Evolutionary conservation across 2,888 invertebrate species (phyloP), one percentile per base, ranked within the genome.

Genomic region (Chaetogeoica ovagalla): DNA sequence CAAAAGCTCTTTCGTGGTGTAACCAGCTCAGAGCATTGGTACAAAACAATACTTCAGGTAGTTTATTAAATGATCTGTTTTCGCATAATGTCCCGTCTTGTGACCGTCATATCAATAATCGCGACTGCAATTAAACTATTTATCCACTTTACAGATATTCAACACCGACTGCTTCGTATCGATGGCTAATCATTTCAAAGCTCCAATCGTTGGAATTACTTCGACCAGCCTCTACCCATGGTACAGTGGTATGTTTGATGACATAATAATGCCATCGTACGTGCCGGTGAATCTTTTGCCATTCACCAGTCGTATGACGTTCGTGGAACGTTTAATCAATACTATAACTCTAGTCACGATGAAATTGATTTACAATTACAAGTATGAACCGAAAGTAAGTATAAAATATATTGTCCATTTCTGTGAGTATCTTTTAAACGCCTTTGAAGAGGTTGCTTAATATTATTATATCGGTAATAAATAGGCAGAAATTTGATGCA

Each of bases 151-250:
- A 23, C 23, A 77, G 77, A 52, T 84, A 11, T 83, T 85, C 81
- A 84, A 84, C 81, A 84, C 84, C 39, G 85, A 85, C 39, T 85
- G 85, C 71, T 84, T 83, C 57, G 73, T 84, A 13, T 84, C 84
- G 17, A 81, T 85, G 2, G 83, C 84, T 5, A 82, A 84, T 72
- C 81, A 83, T 19, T 82, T 84, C 59, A 71, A 79, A 11, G 82
- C 82, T 9, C 84, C 84, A 1, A 43, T 81, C 48, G 76, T 83
- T 6, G 83, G 82, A 3, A 62, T 84, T 60, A 83, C 82, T n/a
- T 83, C 83, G 3, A 83, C 82, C 30, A 73, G 77, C 13, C 71
- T 82, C 11, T 82, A 84, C 66, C 83, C 84, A 8, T 83, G 83
- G 82, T 81, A 66, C 84, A 0, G 21, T 8, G 77, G 37, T 19